Evolutionary conservation across 2,113 vertebrate species (phyloP).

Genomic region (Ornithorhynchus anatinus): DNA sequence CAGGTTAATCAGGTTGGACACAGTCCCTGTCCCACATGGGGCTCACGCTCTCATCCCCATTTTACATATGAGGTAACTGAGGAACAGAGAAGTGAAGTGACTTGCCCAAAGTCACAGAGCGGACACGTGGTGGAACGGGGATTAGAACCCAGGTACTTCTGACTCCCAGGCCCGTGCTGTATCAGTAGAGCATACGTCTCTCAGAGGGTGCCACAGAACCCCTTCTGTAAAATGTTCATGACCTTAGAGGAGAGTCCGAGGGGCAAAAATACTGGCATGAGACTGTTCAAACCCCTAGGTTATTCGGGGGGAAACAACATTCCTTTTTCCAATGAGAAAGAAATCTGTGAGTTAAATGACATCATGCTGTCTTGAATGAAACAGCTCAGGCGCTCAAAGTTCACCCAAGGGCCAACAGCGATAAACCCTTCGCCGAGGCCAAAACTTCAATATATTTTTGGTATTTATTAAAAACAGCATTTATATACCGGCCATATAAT

Average conservation of each 20-base stretch:
- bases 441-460: slow-evolving; percentile 63
- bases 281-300: slow-evolving; percentile 32
- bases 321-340: slow-evolving; percentile 51
- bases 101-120: too few relatives aligned
- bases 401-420: slow-evolving; percentile 72
- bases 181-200: too few relatives aligned
- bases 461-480: slow-evolving; percentile 66
- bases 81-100: too few relatives aligned
- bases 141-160: too few relatives aligned
- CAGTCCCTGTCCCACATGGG: too few relatives aligned
- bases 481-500: slow-evolving; percentile 41
- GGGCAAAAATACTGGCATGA: slow-evolving; percentile 19
- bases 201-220: not conserved
- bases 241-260: slow-evolving; percentile 7
- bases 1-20: too few relatives aligned
- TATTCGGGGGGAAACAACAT: slow-evolving; percentile 54
- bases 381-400: slow-evolving; percentile 64
- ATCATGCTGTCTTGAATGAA: slow-evolving; percentile 65
- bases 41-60: too few relatives aligned
- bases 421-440: slow-evolving; percentile 69
- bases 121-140: too few relatives aligned
- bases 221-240: not conserved
- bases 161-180: too few relatives aligned
- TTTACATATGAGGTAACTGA: too few relatives aligned
- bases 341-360: slow-evolving; percentile 55